Evolutionary conservation across 2,113 vertebrate species (phyloP).

Genomic region (Alligator mississippiensis): DNA sequence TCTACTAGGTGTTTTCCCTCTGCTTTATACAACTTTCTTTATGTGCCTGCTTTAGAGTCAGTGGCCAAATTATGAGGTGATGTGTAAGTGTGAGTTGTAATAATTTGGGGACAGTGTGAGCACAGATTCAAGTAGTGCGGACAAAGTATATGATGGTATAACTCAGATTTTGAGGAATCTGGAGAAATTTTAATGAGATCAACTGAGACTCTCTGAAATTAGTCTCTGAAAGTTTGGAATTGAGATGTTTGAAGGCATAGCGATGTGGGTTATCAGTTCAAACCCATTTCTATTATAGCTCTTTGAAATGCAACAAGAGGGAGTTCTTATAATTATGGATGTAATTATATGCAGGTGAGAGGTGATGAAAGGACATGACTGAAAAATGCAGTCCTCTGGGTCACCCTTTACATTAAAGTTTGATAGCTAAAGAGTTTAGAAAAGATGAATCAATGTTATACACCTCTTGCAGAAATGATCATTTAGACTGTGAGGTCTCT

Average conservation of each 20-base stretch:
- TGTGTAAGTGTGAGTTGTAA: neutral
- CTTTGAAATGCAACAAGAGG: neutral
- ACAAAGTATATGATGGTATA: neutral
- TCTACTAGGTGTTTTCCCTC: too few relatives aligned
- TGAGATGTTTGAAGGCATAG: neutral
- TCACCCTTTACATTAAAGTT: neutral
- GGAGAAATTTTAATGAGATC: neutral
- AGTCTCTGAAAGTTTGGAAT: neutral
- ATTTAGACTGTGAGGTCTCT: neutral
- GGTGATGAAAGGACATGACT: neutral
- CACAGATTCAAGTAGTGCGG: neutral
- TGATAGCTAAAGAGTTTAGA: neutral
- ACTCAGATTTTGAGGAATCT: neutral
- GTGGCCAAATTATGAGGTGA: neutral
- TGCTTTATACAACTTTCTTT: neutral
- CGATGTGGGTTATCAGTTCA: neutral
- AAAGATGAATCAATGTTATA: neutral
- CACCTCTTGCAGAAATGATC: neutral
- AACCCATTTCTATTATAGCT: neutral
- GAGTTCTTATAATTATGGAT: neutral
- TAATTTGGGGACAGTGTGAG: neutral
- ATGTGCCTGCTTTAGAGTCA: neutral
- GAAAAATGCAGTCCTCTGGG: neutral
- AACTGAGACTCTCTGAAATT: neutral
- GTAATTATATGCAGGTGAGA: neutral